Percentiles rank a stretch among this genome's conserved stretches.
Conservation (phyloP, 2,888 invertebrate species). For the Mythimna loreyi region DNA sequence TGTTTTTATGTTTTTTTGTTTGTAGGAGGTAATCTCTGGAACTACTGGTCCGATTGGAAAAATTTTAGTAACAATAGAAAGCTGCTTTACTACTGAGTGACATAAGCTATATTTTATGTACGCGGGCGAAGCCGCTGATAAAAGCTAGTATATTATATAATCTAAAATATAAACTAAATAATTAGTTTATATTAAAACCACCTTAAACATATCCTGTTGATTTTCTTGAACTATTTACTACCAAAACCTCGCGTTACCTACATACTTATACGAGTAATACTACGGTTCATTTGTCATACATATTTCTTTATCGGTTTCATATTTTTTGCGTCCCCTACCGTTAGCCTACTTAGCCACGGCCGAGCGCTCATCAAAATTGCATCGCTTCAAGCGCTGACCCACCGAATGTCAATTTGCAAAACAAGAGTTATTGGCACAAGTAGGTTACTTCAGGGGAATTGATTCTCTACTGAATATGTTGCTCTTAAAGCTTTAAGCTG, state of each 20-base stretch:
- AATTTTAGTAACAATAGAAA: too few relatives aligned
- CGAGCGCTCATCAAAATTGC: constrained; percentile 64
- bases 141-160: too few relatives aligned
- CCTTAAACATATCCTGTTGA: too few relatives aligned
- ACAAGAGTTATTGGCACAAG: constrained; percentile 42
- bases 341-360: constrained; percentile 61
- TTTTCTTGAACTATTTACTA: background rate
- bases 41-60: too few relatives aligned
- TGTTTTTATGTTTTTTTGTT: too few relatives aligned
- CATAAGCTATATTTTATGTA: too few relatives aligned
- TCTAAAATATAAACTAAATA: too few relatives aligned
- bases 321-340: constrained; percentile 44
- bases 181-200: too few relatives aligned
- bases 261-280: constrained; percentile 2
- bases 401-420: constrained; percentile 60
- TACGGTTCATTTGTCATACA: constrained; percentile 10
- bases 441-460: constrained; percentile 32
- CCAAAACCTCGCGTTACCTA: background rate
- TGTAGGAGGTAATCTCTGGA: too few relatives aligned
- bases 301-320: constrained; percentile 19
- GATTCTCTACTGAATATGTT: constrained; percentile 4
- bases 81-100: too few relatives aligned
- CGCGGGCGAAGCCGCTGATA: too few relatives aligned
- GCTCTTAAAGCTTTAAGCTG: background rate
- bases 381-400: constrained; percentile 59